phyloP scores from a whole-genome alignment of 1,140 invertebrate genomes.

The Melitaea cinxia region DNA sequence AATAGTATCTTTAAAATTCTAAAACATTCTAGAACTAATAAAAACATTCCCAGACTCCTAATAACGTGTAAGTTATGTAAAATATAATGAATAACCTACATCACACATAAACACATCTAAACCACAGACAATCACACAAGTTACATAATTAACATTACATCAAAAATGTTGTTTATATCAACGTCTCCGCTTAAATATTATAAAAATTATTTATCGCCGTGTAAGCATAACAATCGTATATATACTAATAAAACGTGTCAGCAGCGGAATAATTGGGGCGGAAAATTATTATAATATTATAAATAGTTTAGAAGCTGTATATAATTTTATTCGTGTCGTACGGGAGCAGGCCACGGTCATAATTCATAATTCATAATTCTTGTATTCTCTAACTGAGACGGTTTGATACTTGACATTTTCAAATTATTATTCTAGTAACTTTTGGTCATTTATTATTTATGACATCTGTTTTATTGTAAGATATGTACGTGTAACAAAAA shows the following conservation, averaged over 20 bases:
- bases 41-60: not conserved
- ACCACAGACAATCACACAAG: slow-evolving; percentile 41
- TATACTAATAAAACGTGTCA: slow-evolving; percentile 77
- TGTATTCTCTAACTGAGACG: slow-evolving; percentile 36
- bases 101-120: slow-evolving; percentile 14
- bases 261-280: slow-evolving; percentile 73
- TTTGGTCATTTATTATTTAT: not conserved
- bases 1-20: not conserved
- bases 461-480: too few relatives aligned
- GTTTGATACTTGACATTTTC: slow-evolving; percentile 57
- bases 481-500: too few relatives aligned
- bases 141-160: slow-evolving; percentile 41
- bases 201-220: slow-evolving; percentile 65
- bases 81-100: not conserved
- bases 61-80: not conserved
- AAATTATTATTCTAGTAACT: not conserved
- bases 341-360: slow-evolving; percentile 62
- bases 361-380: slow-evolving; percentile 78
- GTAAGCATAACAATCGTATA: slow-evolving; percentile 72
- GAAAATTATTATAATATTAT: slow-evolving; percentile 81
- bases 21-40: not conserved
- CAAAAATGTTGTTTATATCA: slow-evolving; percentile 61
- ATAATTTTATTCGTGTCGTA: slow-evolving; percentile 73
- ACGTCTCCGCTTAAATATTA: slow-evolving; percentile 46
- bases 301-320: slow-evolving; percentile 76